Evolutionary conservation across 2,888 invertebrate genomes (phyloP).

Genomic region (Rhogogaster chlorosoma): DNA sequence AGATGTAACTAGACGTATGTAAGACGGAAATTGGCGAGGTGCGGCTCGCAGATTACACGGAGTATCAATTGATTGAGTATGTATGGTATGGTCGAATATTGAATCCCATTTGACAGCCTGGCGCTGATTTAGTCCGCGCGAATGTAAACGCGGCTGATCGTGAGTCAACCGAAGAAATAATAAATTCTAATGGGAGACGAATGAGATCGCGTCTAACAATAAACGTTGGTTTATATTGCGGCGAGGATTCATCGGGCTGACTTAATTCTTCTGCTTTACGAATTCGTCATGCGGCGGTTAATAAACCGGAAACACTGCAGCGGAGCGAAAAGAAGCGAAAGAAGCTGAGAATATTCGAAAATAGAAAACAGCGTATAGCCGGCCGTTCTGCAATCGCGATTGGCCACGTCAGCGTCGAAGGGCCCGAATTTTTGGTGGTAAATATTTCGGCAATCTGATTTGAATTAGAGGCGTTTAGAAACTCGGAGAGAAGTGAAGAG

Average conservation of each 20-base stretch:
- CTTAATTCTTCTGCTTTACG: neutral
- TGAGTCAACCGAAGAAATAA: neutral
- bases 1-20: neutral
- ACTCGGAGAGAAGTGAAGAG: neutral
- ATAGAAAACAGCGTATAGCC: neutral
- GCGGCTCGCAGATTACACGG: neutral
- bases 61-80: neutral
- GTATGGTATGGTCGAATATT: neutral
- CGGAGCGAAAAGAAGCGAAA: neutral
- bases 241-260: neutral
- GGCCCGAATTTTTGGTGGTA: no score
- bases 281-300: neutral
- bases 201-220: neutral
- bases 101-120: neutral
- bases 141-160: neutral
- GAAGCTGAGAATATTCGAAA: neutral
- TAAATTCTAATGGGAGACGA: neutral
- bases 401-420: no score
- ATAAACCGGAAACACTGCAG: neutral
- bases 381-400: no score
- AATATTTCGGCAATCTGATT: neutral
- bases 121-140: neutral
- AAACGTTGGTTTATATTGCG: neutral
- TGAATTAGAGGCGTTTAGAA: neutral
- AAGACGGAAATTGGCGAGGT: constrained; percentile 20